Base-by-base conservation (phyloP, 2,888 invertebrate species). In the Laothoe populi region DNA sequence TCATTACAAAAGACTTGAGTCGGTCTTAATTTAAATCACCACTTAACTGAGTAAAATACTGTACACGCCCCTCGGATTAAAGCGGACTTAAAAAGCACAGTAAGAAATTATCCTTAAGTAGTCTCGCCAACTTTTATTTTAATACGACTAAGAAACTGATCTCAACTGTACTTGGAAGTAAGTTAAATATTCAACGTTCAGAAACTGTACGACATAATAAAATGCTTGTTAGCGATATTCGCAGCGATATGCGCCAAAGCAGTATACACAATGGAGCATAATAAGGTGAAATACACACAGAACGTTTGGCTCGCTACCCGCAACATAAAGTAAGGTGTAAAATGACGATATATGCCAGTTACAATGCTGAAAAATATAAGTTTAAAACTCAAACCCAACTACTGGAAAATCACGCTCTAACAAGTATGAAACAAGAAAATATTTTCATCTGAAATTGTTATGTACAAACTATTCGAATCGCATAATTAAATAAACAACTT, bases 71-170 rank as follows among this genome's bases (percentile, higher is more conserved):
- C 35, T 53, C 35, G 21, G 53, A 53, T 35, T 53, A 53, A 53
- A 53, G 53, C 35, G 53, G 53, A 53, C 35, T 35, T 53, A 53
- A 53, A 53, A 53, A 53, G 53, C 19, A 53, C 35, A 31, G 11
- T 35, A 53, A 35, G 35, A 53, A 53, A 53, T 53, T 53, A 53
- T 53, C 16, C 49, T 53, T 19, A 35, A 53, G 53, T 13, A 31
- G 16, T 35, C 35, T 53, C 19, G 31, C 31, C 11, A 53, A 53
- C 35, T 53, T 53, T 35, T 19, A 53, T 53, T 53, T 53, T 35
- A 53, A 53, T 53, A 35, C 1, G 11, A 53, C 19, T 53, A 21
- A 53, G 53, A 35, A 53, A 53, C 53, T 53, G 53, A 53, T 53
- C 53, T 10, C 53, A 19, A 11, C 35, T 53, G 53, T 53, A 31